These are phyloP conservation scores for Notothenia coriiceps DNA, from an alignment of 2,113 vertebrate species.

Conservation along the genomic window DNA sequence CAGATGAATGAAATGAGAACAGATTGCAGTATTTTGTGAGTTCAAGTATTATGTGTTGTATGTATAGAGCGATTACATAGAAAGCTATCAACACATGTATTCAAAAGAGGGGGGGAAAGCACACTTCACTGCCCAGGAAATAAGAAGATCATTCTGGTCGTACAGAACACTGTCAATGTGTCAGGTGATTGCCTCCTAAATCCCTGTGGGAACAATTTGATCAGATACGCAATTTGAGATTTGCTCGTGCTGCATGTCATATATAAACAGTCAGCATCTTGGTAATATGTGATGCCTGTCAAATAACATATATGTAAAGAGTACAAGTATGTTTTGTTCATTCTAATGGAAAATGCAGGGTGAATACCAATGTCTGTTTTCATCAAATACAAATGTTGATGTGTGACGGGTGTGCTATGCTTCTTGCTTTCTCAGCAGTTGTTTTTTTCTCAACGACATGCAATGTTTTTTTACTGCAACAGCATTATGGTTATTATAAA, in stretches of 20 bases:
- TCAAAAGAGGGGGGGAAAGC: conserved; percentile 12
- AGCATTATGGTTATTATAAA: conserved; percentile 23
- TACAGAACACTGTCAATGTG: conserved; percentile 32
- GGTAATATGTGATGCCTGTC: conserved; percentile 65
- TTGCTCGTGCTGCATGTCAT: conserved; percentile 70
- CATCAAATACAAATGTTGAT: conserved; percentile 65
- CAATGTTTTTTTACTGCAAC: conserved; percentile 23
- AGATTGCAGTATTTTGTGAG: not conserved
- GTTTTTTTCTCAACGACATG: not conserved
- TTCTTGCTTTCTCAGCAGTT: conserved; percentile 49
- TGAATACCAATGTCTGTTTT: conserved; percentile 71
- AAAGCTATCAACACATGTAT: conserved; percentile 27
- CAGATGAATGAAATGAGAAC: not conserved
- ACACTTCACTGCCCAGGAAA: conserved; percentile 28
- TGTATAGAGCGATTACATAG: not conserved
- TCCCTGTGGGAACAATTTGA: conserved; percentile 67
- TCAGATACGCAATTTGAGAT: conserved; percentile 73
- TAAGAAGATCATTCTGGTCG: conserved; percentile 35
- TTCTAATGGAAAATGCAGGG: conserved; percentile 52
- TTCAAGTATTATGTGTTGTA: not conserved
- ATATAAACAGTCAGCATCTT: conserved; percentile 76
- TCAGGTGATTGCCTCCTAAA: conserved; percentile 49
- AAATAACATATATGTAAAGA: conserved; percentile 49
- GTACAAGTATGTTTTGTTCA: conserved; percentile 27
- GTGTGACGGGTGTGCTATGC: conserved; percentile 43